These are phyloP conservation scores for Trematocara stigmaticum DNA, from an alignment of 2,113 vertebrate genomes.

Conservation along the genomic window DNA sequence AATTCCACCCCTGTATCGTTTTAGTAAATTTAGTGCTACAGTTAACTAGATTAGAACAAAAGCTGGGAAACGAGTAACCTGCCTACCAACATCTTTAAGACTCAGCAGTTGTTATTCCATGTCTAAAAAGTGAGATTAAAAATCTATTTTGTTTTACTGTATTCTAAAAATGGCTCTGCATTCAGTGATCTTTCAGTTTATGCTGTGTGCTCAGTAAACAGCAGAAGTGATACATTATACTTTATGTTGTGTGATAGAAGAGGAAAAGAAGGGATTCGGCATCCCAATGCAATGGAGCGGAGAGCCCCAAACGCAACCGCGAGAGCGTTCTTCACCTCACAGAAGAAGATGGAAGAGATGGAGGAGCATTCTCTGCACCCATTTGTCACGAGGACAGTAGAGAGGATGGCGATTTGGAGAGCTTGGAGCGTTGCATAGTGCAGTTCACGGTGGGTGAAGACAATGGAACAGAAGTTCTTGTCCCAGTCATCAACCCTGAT, in stretches of 20 bases:
- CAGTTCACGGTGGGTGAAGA: conserved; percentile 43
- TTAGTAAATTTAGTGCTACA: neutral
- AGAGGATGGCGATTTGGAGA: conserved; percentile 7
- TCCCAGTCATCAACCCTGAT: neutral
- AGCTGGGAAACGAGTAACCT: neutral
- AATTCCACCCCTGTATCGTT: neutral
- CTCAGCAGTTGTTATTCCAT: neutral
- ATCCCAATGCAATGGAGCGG: neutral
- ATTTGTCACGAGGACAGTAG: neutral
- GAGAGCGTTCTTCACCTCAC: conserved; percentile 56
- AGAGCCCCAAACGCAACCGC: conserved; percentile 23
- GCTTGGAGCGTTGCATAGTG: conserved; percentile 15
- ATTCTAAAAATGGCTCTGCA: neutral
- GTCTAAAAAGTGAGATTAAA: neutral
- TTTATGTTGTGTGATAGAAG: conserved; percentile 12
- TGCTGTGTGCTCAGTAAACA: neutral
- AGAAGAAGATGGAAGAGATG: neutral
- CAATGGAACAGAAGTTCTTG: neutral
- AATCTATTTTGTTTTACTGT: neutral
- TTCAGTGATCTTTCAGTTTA: neutral
- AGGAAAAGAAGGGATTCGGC: neutral
- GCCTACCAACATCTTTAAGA: neutral
- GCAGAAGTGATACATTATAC: neutral
- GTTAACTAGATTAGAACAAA: neutral
- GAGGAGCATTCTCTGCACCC: neutral